Evolutionary conservation across 2,113 vertebrate genomes (phyloP).

Genomic region (Aspiorhynchus laticeps): DNA sequence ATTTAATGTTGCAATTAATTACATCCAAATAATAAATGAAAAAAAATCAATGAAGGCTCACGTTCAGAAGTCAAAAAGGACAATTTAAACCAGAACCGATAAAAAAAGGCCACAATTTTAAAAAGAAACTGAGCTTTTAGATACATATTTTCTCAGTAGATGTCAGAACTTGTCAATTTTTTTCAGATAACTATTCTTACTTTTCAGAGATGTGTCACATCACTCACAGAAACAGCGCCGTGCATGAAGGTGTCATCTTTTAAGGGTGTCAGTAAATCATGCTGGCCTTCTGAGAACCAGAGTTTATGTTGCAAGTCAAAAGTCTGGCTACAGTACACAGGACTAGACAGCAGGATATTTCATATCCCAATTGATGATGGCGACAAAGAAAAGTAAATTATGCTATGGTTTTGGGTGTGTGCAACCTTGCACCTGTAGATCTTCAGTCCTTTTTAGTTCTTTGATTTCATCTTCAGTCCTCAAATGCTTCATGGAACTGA

Average conservation of each 20-base stretch:
- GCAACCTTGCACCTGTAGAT: no score
- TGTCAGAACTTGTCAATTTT: not conserved
- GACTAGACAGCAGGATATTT: not conserved
- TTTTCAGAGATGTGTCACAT: not conserved
- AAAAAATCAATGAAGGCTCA: not conserved
- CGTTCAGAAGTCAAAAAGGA: not conserved
- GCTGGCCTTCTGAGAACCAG: not conserved
- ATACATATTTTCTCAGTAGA: not conserved
- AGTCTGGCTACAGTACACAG: not conserved
- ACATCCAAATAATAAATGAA: not conserved
- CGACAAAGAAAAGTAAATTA: not conserved
- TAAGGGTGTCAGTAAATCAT: not conserved
- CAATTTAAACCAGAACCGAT: not conserved
- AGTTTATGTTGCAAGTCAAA: slow-evolving; percentile 1
- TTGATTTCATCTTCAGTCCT: not conserved
- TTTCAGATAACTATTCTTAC: not conserved
- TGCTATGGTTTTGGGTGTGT: not conserved
- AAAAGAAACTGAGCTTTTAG: not conserved
- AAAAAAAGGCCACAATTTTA: not conserved
- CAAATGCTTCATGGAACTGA: not conserved
- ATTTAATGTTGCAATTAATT: not conserved
- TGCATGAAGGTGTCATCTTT: not conserved
- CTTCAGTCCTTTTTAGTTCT: no score
- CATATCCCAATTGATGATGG: not conserved
- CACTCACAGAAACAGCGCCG: not conserved